Evolutionary conservation across 2,888 invertebrate species (phyloP), one percentile per base, ranked within the genome.

Genomic region (Furcula furcula): DNA sequence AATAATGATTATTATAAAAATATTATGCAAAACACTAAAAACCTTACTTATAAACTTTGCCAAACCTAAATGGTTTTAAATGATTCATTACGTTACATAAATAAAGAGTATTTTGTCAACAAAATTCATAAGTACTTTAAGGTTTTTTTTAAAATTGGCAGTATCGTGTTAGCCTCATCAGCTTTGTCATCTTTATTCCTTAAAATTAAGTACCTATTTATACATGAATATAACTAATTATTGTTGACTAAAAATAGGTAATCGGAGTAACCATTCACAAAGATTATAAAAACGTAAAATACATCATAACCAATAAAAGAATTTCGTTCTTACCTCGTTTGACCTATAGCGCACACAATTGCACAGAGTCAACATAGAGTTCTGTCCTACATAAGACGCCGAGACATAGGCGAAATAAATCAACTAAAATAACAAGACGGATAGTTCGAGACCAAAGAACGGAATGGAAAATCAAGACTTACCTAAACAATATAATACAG

Each of bases 211-310:
- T 72, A 75, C 60, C 64, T 76, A 74, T 70, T 58, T 71, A 70
- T 68, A 76, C 68, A 75, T 46, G 55, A 56, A 65, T 40, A 39
- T 32, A 45, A 46, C 73, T 79, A 76, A 67, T 55, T 58, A 65
- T 68, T 71, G 49, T 76, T 85, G 85, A 86, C 84, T 85, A 84
- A 72, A 77, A 77, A 66, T 78, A 83, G 82, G 82, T 84, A 85
- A 86, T 84, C 82, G 73, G 71, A 80, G 84, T 84, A 81, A 77
- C 63, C 60, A 73, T 72, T 77, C 74, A 73, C 68, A 72, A 18
- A 28, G 11, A 18, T 18, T 10, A 59, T 60, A 53, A 50, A 42
- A 31, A 47, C 49, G 47, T 54, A 53, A 51, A 52, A 54, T 55
- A 55, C 54, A 40, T 39, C 46, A 48, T 45, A 38, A 42, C 38